Conservation (phyloP, 1,140 invertebrate genomes). For the Cephus cinctus region DNA sequence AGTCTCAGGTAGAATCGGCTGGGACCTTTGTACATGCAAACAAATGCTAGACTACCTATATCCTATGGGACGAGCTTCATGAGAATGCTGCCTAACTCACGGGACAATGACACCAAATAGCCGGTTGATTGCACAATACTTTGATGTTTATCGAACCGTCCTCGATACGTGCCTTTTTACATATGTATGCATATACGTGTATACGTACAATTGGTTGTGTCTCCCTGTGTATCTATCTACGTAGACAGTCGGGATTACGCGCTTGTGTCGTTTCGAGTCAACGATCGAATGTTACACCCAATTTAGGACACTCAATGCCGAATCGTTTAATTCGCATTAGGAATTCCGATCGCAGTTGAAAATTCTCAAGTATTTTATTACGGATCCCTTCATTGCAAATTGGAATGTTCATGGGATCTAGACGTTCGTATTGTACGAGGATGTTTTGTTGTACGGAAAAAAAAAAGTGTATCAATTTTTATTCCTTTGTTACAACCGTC, state of each 20-base stretch:
- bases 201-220: conserved; percentile 5
- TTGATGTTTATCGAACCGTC: conserved; percentile 52
- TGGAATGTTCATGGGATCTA: too few species aligned
- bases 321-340: conserved; percentile 38
- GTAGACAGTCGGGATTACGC: conserved; percentile 2
- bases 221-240: conserved; percentile 5
- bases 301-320: conserved; percentile 46
- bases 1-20: not conserved
- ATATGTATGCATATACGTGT: conserved; percentile 3
- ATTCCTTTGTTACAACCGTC: too few species aligned
- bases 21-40: too few species aligned
- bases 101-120: conserved; percentile 53
- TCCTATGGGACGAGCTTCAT: conserved; percentile 6
- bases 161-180: conserved; percentile 40
- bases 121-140: conserved; percentile 54
- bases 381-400: too few species aligned
- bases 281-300: conserved; percentile 52
- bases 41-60: not conserved
- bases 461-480: too few species aligned
- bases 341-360: conserved; percentile 23
- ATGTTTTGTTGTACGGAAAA: too few species aligned
- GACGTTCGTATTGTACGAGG: too few species aligned
- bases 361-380: conserved; percentile 30
- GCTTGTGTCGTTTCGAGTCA: conserved; percentile 38
- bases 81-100: conserved; percentile 40